These are phyloP conservation scores for Odocoileus hemionus DNA, from an alignment of 2,113 vertebrate genomes.

Conservation along the genomic window DNA sequence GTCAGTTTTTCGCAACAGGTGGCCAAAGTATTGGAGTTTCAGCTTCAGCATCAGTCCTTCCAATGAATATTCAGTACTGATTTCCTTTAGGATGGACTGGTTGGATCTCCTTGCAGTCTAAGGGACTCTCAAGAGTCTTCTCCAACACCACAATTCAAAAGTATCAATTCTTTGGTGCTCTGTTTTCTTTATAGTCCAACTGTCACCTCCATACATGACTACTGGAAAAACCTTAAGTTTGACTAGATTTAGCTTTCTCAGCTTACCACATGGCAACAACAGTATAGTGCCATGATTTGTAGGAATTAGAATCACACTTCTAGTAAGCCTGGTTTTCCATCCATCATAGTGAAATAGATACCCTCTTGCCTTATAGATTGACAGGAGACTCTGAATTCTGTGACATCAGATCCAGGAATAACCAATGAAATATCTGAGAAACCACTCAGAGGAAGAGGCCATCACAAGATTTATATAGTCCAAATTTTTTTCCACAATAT, in stretches of 20 bases:
- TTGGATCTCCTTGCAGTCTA: background rate
- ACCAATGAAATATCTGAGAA: background rate
- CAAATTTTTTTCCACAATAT: background rate
- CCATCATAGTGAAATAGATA: background rate
- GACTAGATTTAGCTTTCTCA: background rate
- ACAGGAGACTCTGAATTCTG: background rate
- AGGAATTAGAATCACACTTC: background rate
- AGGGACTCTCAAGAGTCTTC: background rate
- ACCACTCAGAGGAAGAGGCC: background rate
- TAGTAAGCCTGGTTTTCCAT: background rate
- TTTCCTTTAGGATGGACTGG: background rate
- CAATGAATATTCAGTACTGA: background rate
- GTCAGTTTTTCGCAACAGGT: background rate
- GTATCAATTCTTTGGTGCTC: background rate
- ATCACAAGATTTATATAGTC: background rate
- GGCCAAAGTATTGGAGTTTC: background rate
- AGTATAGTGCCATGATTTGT: background rate
- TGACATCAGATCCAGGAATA: background rate
- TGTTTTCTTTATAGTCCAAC: background rate
- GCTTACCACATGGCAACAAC: background rate
- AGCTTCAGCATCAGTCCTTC: background rate
- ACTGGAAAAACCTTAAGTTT: background rate
- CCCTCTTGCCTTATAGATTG: background rate
- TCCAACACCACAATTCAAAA: background rate
- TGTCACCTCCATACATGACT: background rate